Percentiles rank a stretch among this genome's conserved stretches.
Evolutionary conservation across 92 coral and sea anemone species (phyloP).

Genomic region (Bergia sp.): DNA sequence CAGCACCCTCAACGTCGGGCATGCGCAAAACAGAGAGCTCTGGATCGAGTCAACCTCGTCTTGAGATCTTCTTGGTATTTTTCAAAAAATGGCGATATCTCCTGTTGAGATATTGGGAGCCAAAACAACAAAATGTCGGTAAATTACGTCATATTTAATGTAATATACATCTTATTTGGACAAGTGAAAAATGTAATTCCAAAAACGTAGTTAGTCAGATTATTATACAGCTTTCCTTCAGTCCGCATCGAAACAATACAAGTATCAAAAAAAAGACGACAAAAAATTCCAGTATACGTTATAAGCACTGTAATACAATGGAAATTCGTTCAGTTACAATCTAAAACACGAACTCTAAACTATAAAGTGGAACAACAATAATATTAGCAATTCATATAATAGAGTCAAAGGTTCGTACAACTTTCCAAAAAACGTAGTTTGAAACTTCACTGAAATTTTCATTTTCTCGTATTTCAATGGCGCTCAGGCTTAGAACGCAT

Average conservation of each 20-base stretch:
- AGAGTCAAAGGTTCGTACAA: neutral
- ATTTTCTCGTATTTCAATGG: neutral
- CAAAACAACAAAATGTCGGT: neutral
- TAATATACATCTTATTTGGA: neutral
- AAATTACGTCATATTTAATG: neutral
- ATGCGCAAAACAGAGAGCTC: too few species aligned
- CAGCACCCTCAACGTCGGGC: too few species aligned
- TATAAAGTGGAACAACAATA: neutral
- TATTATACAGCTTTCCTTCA: neutral
- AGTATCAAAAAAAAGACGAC: neutral
- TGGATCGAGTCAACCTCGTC: too few species aligned
- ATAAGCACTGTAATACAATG: neutral
- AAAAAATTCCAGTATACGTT: neutral
- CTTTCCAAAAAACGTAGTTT: neutral
- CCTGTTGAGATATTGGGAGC: neutral
- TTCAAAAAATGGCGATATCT: neutral
- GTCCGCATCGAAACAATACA: neutral
- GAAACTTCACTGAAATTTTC: neutral
- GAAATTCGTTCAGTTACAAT: neutral
- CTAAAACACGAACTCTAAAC: constrained; percentile 7
- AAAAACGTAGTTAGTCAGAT: neutral
- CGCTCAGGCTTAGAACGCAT: neutral
- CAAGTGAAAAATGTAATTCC: neutral
- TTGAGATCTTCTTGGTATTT: too few species aligned
- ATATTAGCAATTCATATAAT: neutral